Base-by-base conservation (phyloP, 2,797 vertebrate species). In the Tapirus indicus region DNA sequence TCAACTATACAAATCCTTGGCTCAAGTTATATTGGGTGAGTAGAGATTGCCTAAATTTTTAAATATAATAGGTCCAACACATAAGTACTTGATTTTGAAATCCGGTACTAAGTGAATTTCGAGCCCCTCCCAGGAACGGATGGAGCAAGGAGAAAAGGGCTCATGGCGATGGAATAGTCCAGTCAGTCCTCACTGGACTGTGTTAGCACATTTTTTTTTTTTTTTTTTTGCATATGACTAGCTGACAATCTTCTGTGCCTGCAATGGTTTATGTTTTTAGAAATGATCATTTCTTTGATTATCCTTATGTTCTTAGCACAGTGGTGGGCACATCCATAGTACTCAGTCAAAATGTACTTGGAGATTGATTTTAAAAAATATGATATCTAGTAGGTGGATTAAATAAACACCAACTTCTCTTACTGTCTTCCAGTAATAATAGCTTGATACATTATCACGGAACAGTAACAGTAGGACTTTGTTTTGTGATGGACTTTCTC, bases 51-150 rank as follows among this genome's bases (percentile, higher is more conserved):
- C 41, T 35, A 74, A 25, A 54, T 69, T 60, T 88, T 75, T 60
- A 93, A 97, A 64, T 49, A 83, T 16, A 75, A 41, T 71, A 58
- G 14, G 10, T 49, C 18, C 21, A 82, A 75, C 1, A 32, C 16
- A 66, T 8, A 82, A 72, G 2, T 38, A 84, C 84, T 94, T 84
- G 38, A 88, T 72, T 88, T 71, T 92, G 44, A 95, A 87, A 64
- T 90, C 18, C 13, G 68, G 44, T 14, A 52, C 21, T 44, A 66
- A n/a, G 2, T 69, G n/a, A 88, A 69, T 87, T 88, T 91, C 47
- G 64, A 90, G 54, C n/a, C 0, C 0, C 20, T 25, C 4, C 5
- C 14, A 75, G 69, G 44, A 88, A 54, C 32, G 52, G 2, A 18
- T 23, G 27, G 32, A 16, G 18, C 6, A 41, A 71, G 29, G 4